Percentiles rank a stretch among this genome's conserved stretches.
phyloP scores from a whole-genome alignment of 2,113 vertebrate genomes.

The Syngnathus typhle region DNA sequence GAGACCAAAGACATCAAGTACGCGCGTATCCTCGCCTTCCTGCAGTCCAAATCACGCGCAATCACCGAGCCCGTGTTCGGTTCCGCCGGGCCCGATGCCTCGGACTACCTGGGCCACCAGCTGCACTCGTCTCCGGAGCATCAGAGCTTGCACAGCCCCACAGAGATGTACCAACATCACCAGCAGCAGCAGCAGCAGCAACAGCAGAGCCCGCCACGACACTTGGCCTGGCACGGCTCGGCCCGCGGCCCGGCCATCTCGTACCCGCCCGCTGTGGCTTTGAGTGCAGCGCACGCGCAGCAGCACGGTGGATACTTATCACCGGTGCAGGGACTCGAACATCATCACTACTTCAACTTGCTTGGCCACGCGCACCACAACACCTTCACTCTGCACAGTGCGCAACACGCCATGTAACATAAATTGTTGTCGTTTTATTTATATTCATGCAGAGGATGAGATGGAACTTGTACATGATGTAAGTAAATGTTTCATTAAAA shows the following conservation, averaged over 20 bases:
- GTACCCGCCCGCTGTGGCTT: conserved; percentile 79
- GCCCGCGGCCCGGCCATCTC: conserved; percentile 75
- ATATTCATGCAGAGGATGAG: conserved; percentile 48
- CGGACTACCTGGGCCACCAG: conserved; percentile 77
- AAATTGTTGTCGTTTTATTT: conserved; percentile 53
- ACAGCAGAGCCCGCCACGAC: conserved; percentile 69
- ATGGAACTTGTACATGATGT: conserved; percentile 48
- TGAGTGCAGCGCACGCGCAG: conserved; percentile 72
- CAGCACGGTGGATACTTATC: conserved; percentile 83
- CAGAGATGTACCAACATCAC: conserved; percentile 74
- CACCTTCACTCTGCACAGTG: conserved; percentile 80
- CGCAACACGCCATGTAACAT: conserved; percentile 83
- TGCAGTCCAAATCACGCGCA: conserved; percentile 89
- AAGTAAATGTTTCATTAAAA: conserved; percentile 56
- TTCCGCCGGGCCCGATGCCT: conserved; percentile 72
- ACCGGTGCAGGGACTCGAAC: conserved; percentile 83
- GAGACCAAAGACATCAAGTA: conserved; percentile 97
- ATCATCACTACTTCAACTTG: conserved; percentile 89
- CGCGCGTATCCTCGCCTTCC: conserved; percentile 89
- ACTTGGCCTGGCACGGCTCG: conserved; percentile 82
- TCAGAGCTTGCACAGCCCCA: conserved; percentile 68
- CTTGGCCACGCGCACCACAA: conserved; percentile 84
- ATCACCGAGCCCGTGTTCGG: conserved; percentile 81
- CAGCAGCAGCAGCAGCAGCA: conserved; percentile 64
- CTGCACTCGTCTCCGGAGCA: conserved; percentile 79